Percentiles rank a stretch among this genome's conserved stretches.
Evolutionary conservation across 2,888 invertebrate species (phyloP).

Genomic region (Boloria euphrosyne): DNA sequence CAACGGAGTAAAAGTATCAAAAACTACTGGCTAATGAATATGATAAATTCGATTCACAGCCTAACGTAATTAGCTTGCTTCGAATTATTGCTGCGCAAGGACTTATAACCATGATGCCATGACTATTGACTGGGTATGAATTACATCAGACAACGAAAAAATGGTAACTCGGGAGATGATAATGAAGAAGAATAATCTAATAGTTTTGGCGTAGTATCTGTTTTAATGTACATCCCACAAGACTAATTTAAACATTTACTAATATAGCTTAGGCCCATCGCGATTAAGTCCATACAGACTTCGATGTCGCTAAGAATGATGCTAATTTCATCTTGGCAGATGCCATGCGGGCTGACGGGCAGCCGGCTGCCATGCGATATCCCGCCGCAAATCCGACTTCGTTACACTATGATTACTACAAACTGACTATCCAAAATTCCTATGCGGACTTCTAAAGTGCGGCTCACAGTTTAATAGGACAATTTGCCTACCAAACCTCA

Average conservation of each 20-base stretch:
- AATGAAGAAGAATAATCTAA: neutral
- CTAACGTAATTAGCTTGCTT: constrained; percentile 23
- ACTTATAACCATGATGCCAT: neutral
- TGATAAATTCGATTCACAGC: constrained; percentile 5
- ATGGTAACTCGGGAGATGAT: neutral
- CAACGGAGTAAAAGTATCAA: neutral
- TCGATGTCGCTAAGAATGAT: constrained; percentile 58
- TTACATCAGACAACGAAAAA: constrained; percentile 1
- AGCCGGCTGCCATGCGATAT: constrained; percentile 34
- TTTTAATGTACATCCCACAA: neutral
- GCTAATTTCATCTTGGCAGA: constrained; percentile 71
- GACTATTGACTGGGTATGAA: constrained; percentile 2
- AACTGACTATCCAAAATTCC: neutral
- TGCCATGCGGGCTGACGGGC: constrained; percentile 44
- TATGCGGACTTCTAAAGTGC: too few species aligned
- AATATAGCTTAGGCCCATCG: constrained; percentile 21
- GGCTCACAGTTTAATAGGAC: too few species aligned
- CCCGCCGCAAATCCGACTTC: constrained; percentile 11
- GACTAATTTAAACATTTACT: constrained; percentile 18
- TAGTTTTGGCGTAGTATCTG: neutral
- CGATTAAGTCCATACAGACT: constrained; percentile 28
- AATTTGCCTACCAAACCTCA: too few species aligned
- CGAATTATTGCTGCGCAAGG: constrained; percentile 25
- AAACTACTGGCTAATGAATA: neutral
- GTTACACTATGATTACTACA: neutral